Evolutionary conservation across 2,888 invertebrate genomes (phyloP).

Genomic region (Rotaria socialis): DNA sequence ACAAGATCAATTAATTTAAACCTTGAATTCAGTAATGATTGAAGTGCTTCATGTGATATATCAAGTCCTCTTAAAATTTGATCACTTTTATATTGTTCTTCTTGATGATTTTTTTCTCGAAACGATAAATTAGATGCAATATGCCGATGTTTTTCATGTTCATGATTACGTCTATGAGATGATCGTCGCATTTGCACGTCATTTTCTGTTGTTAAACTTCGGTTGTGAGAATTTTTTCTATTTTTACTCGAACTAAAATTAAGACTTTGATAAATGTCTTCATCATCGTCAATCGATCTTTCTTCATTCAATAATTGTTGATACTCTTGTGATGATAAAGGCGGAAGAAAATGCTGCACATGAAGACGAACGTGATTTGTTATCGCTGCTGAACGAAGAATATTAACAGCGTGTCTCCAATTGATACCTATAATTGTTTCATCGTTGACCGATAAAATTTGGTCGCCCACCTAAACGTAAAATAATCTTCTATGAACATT

Average conservation of each 20-base stretch:
- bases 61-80: background rate
- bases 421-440: background rate
- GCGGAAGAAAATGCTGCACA: background rate
- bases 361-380: conserved; percentile 10
- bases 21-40: background rate
- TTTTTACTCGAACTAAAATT: background rate
- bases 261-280: background rate
- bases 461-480: background rate
- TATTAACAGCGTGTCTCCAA: conserved; percentile 15
- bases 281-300: background rate
- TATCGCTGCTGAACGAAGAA: background rate
- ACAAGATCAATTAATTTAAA: conserved; percentile 33
- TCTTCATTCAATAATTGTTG: conserved; percentile 10
- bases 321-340: background rate
- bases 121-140: background rate
- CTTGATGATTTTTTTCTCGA: background rate
- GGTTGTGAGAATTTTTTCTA: background rate
- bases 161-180: background rate
- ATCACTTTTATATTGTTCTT: background rate
- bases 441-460: conserved; percentile 4
- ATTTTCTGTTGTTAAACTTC: background rate
- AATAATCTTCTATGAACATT: too few relatives aligned
- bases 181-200: background rate
- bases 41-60: background rate
- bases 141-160: background rate